phyloP scores from a whole-genome alignment of 2,113 vertebrate genomes.

The Apteryx owenii region DNA sequence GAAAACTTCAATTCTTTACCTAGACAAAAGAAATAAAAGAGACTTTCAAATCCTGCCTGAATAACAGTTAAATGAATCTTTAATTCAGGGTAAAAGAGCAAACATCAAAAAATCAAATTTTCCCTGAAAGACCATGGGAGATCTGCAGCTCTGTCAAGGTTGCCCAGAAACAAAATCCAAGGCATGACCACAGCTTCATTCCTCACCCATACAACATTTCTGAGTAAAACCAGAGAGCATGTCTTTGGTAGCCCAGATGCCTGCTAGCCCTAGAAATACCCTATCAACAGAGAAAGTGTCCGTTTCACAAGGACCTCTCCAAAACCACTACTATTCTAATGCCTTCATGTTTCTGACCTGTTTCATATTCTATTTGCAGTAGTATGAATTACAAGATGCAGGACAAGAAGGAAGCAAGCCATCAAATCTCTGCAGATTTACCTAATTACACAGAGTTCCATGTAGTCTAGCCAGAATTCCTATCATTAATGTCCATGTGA shows the following conservation, averaged over 20 bases:
- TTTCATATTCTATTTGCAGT: not conserved
- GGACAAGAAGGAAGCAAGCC: not conserved
- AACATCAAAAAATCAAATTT: not conserved
- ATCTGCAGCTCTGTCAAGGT: not conserved
- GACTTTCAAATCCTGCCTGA: not conserved
- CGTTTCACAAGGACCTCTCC: not conserved
- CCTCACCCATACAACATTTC: not conserved
- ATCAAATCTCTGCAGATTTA: not conserved
- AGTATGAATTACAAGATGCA: not conserved
- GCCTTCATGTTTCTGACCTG: not conserved
- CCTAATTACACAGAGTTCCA: not conserved
- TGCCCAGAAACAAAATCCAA: not conserved
- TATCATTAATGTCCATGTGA: not conserved
- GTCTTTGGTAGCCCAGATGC: not conserved
- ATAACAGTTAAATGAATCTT: not conserved
- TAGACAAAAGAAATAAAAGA: not conserved
- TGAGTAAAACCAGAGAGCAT: not conserved
- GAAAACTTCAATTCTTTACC: not conserved
- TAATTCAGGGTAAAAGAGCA: not conserved
- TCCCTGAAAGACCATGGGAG: not conserved
- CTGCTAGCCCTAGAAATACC: not conserved
- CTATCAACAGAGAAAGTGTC: not conserved
- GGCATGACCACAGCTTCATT: not conserved
- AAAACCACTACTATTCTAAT: not conserved
- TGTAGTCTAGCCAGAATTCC: not conserved